phyloP scores from a whole-genome alignment of 2,113 vertebrate genomes.

The Brachypteracias leptosomus region DNA sequence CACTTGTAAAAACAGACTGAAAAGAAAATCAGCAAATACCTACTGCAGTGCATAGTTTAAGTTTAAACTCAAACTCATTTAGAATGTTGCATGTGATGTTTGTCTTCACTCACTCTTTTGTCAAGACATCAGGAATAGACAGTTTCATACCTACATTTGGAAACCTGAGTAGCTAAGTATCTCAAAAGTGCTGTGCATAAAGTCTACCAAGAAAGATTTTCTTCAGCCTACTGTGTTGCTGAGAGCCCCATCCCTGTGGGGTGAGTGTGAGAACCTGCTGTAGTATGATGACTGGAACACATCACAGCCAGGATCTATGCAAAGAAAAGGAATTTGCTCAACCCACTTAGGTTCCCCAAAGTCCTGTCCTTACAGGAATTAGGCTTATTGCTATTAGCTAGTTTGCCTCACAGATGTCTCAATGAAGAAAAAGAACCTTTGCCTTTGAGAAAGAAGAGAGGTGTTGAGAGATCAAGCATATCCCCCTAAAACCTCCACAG shows the following conservation, averaged over 20 bases:
- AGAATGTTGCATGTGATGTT: background rate
- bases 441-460: background rate
- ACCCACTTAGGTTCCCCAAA: background rate
- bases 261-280: background rate
- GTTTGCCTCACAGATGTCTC: background rate
- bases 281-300: too few species aligned
- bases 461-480: background rate
- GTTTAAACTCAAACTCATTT: background rate
- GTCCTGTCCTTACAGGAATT: background rate
- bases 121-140: background rate
- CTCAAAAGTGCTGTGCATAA: background rate
- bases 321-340: background rate
- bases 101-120: background rate
- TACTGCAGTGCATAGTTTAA: background rate
- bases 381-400: background rate
- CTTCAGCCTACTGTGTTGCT: background rate
- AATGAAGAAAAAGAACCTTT: background rate
- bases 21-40: background rate
- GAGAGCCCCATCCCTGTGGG: background rate
- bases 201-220: background rate
- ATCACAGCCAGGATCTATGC: rapidly evolving
- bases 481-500: background rate
- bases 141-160: background rate
- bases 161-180: background rate
- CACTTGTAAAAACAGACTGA: background rate